Evolutionary conservation across 2,797 vertebrate genomes (phyloP).

Genomic region (Siniperca undulata): DNA sequence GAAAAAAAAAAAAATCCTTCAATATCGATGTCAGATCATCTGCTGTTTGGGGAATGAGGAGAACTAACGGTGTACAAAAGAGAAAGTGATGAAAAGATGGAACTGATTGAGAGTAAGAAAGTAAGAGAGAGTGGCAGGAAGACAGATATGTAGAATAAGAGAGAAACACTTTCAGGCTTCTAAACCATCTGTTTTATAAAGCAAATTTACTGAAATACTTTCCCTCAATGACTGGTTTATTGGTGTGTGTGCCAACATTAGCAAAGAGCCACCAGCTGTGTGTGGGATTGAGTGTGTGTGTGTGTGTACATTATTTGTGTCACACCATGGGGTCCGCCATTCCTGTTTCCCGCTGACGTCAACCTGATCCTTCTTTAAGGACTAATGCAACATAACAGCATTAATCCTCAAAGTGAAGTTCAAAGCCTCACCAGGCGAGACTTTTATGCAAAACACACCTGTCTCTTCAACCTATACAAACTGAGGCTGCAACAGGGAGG

Average conservation of each 20-base stretch:
- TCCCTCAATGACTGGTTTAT: slow-evolving; percentile 32
- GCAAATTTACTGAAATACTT: slow-evolving; percentile 32
- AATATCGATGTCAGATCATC: slow-evolving; percentile 55
- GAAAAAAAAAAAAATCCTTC: slow-evolving; percentile 17
- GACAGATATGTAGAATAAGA: slow-evolving; percentile 28
- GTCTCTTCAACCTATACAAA: slow-evolving; percentile 1
- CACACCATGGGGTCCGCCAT: background rate
- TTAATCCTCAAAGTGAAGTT: slow-evolving; percentile 6
- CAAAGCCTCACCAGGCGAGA: slow-evolving; percentile 9
- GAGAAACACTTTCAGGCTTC: slow-evolving; percentile 38
- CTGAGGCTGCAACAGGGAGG: background rate
- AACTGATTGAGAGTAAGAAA: slow-evolving; percentile 39
- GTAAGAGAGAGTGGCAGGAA: background rate
- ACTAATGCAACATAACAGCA: slow-evolving; percentile 6
- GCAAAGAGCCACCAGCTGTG: slow-evolving; percentile 40
- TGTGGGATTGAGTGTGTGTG: background rate
- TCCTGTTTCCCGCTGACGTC: background rate
- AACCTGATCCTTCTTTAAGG: slow-evolving; percentile 8
- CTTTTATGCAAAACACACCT: slow-evolving; percentile 9
- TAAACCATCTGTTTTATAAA: slow-evolving; percentile 63
- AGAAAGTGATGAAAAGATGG: slow-evolving; percentile 38
- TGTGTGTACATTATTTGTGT: slow-evolving; percentile 4
- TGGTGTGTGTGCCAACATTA: slow-evolving; percentile 13
- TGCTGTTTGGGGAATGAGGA: slow-evolving; percentile 45
- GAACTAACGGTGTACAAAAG: slow-evolving; percentile 32